Base-by-base conservation (phyloP, 37 sponge, comb jelly and placozoan species). In the Ephydatia muelleri region DNA sequence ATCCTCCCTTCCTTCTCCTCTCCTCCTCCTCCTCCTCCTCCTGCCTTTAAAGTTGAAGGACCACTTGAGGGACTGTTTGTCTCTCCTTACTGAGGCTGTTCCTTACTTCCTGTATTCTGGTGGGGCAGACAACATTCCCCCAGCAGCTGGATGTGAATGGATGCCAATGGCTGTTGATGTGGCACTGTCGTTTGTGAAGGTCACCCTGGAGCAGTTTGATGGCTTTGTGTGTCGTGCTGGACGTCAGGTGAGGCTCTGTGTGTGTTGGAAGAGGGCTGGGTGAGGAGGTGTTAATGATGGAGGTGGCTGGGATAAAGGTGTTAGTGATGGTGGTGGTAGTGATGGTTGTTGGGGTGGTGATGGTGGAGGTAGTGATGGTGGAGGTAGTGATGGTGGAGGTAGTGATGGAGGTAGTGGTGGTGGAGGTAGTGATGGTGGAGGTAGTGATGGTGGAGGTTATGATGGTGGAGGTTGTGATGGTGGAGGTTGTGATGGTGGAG, bases 141-240 rank as follows among this genome's bases (percentile, higher is more conserved):
- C 69, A 68, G 28, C 30, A 33, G 14, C 33, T 33, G 33, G 26
- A 30, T 28, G 72, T 72, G 33, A 72, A 21, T 16, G 33, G 74
- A 67, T 83, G 32, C 37, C 30, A 37, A 23, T 26, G 14, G 26
- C 73, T 16, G 73, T 33, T 21, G 27, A 49, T 1, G 67, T 74
- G 21, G 48, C 73, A 9, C 33, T 68, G 11, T 28, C 75, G 23
- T 84, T 76, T 40, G 69, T 79, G 0, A 28, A 19, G 11, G 80
- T 89, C 11, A 65, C 75, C 14, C 69, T 84, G 72, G 74, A 40
- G 76, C 85, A 89, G 76, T 89, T 79, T 80, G 76, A 80, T 65
- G 90, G 90, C 37, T 84, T 49, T 75, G 73, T 89, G 33, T 38
- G 33, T 32, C 43, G 67, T 0, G n/a, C 47, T n/a, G 34, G 33